These are phyloP conservation scores for Drosophila tsacasi DNA, from an alignment of 1,140 invertebrate genomes.

Conservation along the genomic window DNA sequence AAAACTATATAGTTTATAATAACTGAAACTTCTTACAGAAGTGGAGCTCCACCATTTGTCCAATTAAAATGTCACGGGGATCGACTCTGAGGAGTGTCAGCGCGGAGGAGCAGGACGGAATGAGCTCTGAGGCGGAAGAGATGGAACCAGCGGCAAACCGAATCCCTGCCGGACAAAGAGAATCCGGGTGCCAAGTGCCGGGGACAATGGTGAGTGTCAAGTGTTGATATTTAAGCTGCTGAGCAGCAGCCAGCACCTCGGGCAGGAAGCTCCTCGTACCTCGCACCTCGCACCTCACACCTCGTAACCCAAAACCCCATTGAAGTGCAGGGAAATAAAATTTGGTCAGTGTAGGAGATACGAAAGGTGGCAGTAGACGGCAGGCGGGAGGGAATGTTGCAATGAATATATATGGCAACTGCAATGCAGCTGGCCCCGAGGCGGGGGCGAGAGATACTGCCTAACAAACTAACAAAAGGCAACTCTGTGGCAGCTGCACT, in stretches of 20 bases:
- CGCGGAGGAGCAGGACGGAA: background rate
- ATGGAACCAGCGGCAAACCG: conserved; percentile 21
- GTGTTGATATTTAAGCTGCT: conserved; percentile 72
- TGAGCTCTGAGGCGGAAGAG: conserved; percentile 3
- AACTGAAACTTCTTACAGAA: background rate
- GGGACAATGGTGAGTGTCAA: conserved; percentile 62
- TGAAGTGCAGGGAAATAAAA: conserved; percentile 53
- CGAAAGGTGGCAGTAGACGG: background rate
- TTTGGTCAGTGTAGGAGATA: conserved; percentile 46
- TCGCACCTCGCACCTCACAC: background rate
- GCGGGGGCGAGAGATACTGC: conserved; percentile 13
- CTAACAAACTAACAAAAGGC: conserved; percentile 48
- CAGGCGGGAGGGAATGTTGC: conserved; percentile 1
- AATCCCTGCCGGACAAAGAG: conserved; percentile 30
- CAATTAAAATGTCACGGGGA: conserved; percentile 57
- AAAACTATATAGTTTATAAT: background rate
- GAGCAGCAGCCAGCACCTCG: conserved; percentile 37
- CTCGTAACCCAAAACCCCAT: background rate
- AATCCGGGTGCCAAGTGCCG: conserved; percentile 28
- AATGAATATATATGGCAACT: conserved; percentile 75
- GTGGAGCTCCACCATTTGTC: background rate
- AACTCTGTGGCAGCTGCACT: conserved; percentile 45
- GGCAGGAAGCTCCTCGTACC: background rate
- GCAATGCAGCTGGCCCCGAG: conserved; percentile 61
- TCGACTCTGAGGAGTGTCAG: background rate